A percentile compares a stretch with the other conserved stretches of the same genome.
These are phyloP conservation scores for Characodon lateralis DNA, from an alignment of 2,797 vertebrate genomes.

Conservation along the genomic window DNA sequence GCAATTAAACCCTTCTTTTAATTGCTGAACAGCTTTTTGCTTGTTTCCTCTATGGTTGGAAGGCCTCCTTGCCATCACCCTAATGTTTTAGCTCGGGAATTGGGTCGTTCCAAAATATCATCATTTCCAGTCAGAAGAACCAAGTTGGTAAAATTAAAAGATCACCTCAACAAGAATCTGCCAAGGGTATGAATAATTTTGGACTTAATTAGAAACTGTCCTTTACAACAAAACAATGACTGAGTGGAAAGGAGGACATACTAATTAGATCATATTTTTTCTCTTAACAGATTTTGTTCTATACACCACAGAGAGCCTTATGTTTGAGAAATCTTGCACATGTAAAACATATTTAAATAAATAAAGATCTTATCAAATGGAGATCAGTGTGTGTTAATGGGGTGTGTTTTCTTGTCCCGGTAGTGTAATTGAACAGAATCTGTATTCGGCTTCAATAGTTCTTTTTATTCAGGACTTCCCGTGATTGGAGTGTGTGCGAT, in stretches of 20 bases:
- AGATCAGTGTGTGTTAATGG: slow-evolving; percentile 7
- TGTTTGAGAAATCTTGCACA: neutral
- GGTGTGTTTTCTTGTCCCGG: slow-evolving; percentile 41
- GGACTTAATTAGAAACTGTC: neutral
- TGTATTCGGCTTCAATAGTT: slow-evolving; percentile 54
- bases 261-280: neutral
- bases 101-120: neutral
- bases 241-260: neutral
- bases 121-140: neutral
- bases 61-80: neutral
- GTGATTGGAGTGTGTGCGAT: slow-evolving; percentile 21
- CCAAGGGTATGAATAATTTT: neutral
- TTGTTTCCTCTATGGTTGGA: neutral
- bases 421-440: slow-evolving; percentile 64
- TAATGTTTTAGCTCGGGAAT: neutral
- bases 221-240: neutral
- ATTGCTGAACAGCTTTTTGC: neutral
- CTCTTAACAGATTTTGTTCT: neutral
- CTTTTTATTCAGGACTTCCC: slow-evolving; percentile 45
- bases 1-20: neutral
- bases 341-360: neutral
- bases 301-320: neutral
- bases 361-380: neutral
- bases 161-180: neutral
- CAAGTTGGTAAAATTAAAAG: neutral